Percentiles rank a stretch among this genome's conserved stretches.
Evolutionary conservation across 1,140 invertebrate species (phyloP).

Genomic region (Periplaneta americana): DNA sequence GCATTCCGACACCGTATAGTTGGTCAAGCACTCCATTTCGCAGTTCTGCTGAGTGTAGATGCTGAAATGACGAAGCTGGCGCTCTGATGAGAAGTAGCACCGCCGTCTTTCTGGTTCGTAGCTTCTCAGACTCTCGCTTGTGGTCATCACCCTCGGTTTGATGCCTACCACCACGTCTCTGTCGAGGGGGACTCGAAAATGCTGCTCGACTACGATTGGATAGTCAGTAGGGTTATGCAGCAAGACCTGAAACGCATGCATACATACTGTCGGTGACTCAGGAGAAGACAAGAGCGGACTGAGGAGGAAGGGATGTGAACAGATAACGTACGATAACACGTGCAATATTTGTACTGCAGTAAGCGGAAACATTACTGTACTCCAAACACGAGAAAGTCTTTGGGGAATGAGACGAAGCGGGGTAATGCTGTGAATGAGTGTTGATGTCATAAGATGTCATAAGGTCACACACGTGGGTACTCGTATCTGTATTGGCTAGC

Average conservation of each 20-base stretch:
- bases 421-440: no score
- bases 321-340: no score
- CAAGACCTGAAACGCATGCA: neutral
- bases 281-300: no score
- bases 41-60: conserved; percentile 38
- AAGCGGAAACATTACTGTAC: no score
- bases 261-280: no score
- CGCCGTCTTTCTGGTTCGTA: neutral
- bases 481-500: no score
- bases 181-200: neutral
- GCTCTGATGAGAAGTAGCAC: neutral
- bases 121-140: neutral
- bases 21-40: conserved; percentile 36
- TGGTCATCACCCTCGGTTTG: neutral
- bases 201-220: neutral
- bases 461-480: no score
- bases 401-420: no score
- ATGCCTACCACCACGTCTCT: neutral
- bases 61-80: conserved; percentile 24
- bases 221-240: neutral
- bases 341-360: no score
- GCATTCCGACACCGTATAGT: conserved; percentile 23
- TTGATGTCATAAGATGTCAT: no score
- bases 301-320: no score
- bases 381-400: no score